Evolutionary conservation across 2,797 vertebrate species (phyloP), one percentile per base, ranked within the genome.

Genomic region (Poecile montanus): DNA sequence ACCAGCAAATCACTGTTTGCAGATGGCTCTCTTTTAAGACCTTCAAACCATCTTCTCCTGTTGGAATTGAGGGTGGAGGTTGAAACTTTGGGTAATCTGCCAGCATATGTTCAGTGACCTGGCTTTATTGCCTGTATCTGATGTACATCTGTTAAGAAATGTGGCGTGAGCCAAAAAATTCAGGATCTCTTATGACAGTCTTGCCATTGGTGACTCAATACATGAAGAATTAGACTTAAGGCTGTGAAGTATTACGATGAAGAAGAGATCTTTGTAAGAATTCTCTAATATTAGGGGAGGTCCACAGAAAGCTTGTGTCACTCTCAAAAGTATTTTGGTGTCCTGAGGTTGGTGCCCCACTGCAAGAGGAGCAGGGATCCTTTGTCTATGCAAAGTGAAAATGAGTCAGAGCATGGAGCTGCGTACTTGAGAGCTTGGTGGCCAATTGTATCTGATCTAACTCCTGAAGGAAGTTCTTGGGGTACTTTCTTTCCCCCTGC

Each of bases 371-470:
- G 53, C 29, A 83, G 42, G 48, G 15, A 89, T 34, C 10, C 3
- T 34, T 23, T 32, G 26, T 63, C 70, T 48, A 67, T 78, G 54
- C 21, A 30, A 42, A 30, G 19, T 67, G 63, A 36, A 73, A 54
- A 30, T 32, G 32, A 87, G 30, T 40, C 0, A 0, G 73, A 48
- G 18, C 40, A 10, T 15, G 30, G 27, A 58, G 27, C 27, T 88
- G 17, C 0, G 0, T 82, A 16, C 78, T 85, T 0, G 0, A 83
- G 48, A 47, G 40, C 63, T 87, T 45, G 13, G 12, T 76, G 67
- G 27, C 40, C 40, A 40, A 0, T 57, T 81, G 29, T 81, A 74
- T 74, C 58, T 83, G 27, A 42, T 72, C 27, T 66, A 58, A 32
- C 38, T 61, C 42, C 54, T 13, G 4, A 47, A 82, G 66, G 36